These are phyloP conservation scores for Teinopalpus imperialis DNA, from an alignment of 2,888 invertebrate genomes.

Conservation along the genomic window DNA sequence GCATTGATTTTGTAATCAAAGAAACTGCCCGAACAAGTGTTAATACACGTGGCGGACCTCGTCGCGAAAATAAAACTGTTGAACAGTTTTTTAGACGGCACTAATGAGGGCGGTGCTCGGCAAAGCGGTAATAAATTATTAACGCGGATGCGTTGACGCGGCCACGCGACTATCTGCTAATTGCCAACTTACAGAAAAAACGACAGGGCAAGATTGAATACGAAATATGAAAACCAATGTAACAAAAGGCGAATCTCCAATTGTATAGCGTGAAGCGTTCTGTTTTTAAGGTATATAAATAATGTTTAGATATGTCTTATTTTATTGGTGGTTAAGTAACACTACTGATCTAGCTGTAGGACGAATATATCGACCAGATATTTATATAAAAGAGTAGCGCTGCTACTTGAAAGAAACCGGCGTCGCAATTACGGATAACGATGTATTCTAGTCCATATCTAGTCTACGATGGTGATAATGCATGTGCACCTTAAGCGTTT, in stretches of 20 bases:
- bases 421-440: too few species aligned
- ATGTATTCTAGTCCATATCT: too few species aligned
- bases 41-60: slow-evolving; percentile 34
- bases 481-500: too few species aligned
- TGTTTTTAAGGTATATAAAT: too few species aligned
- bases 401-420: too few species aligned
- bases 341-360: too few species aligned
- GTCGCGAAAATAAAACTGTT: slow-evolving; percentile 52
- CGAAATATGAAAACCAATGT: slow-evolving; percentile 7
- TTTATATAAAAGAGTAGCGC: too few species aligned
- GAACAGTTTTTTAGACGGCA: slow-evolving; percentile 43
- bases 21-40: not conserved
- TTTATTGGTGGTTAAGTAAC: too few species aligned
- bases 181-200: slow-evolving; percentile 37
- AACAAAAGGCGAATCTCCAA: not conserved
- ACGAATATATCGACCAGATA: too few species aligned
- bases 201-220: slow-evolving; percentile 16
- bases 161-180: slow-evolving; percentile 50
- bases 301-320: too few species aligned
- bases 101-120: slow-evolving; percentile 58
- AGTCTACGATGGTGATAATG: too few species aligned
- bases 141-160: slow-evolving; percentile 52
- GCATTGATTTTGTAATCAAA: slow-evolving; percentile 1
- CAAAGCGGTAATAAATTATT: slow-evolving; percentile 50
- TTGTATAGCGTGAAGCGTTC: not conserved